A percentile compares a stretch with the other conserved stretches of the same genome.
phyloP scores from a whole-genome alignment of 64 coral and sea anemone species.

The Dendronephthya gigantea region DNA sequence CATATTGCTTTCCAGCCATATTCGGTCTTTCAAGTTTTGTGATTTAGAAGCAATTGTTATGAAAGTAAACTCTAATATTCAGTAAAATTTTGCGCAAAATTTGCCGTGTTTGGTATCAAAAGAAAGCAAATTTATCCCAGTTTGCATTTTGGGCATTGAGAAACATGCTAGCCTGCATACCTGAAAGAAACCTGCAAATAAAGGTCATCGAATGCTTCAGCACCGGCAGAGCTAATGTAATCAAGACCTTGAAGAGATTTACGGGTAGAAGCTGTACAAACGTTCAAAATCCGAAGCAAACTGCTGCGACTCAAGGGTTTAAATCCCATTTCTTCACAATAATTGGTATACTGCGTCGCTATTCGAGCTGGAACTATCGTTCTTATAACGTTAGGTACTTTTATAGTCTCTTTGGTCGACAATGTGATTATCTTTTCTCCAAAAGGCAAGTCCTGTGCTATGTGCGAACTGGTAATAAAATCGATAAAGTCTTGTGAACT shows the following conservation, averaged over 20 bases:
- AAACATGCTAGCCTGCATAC: background rate
- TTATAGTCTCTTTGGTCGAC: background rate
- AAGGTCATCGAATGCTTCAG: constrained; percentile 14
- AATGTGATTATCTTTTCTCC: background rate
- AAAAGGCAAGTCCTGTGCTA: background rate
- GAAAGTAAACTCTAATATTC: background rate
- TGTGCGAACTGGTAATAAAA: background rate
- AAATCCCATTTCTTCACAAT: background rate
- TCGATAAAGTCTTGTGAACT: background rate
- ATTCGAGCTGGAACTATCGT: background rate
- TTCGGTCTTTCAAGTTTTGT: background rate
- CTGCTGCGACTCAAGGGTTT: background rate
- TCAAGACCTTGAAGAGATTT: constrained; percentile 17
- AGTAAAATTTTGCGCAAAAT: background rate
- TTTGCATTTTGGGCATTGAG: background rate
- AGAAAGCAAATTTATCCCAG: background rate
- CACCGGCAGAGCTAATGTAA: constrained; percentile 7
- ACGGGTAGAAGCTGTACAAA: constrained; percentile 7
- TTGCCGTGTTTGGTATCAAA: background rate
- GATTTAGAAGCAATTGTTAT: background rate
- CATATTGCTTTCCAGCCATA: background rate
- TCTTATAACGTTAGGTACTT: background rate
- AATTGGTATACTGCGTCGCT: background rate
- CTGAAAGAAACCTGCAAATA: background rate
- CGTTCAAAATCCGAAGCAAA: background rate